phyloP scores from a whole-genome alignment of 2,113 vertebrate species.

The Hypomesus transpacificus region DNA sequence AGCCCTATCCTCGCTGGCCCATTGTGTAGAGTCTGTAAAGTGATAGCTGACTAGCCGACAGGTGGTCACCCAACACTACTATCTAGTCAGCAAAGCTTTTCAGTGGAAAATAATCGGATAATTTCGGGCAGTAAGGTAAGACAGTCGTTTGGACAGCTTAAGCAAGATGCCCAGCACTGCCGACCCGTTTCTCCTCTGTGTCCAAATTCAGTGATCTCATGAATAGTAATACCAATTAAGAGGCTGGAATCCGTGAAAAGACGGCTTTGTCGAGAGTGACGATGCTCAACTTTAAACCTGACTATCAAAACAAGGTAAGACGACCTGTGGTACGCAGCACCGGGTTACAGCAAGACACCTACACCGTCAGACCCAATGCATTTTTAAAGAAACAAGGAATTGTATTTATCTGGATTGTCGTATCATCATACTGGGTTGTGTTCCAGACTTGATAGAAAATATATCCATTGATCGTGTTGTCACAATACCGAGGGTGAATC shows the following conservation, averaged over 20 bases:
- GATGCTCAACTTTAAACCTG: conserved; percentile 69
- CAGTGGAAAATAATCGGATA: conserved; percentile 38
- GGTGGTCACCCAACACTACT: conserved; percentile 62
- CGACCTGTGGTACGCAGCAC: conserved; percentile 43
- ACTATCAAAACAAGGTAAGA: conserved; percentile 73
- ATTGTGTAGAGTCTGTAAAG: conserved; percentile 57
- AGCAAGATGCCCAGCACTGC: conserved; percentile 43
- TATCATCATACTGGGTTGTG: neutral
- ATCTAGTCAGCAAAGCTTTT: conserved; percentile 38
- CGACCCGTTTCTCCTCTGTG: conserved; percentile 27
- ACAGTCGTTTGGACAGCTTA: conserved; percentile 47
- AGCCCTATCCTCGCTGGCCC: conserved; percentile 21
- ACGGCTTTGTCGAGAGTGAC: conserved; percentile 40
- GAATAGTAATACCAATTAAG: conserved; percentile 54
- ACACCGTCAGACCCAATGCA: conserved; percentile 31
- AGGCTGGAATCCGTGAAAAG: conserved; percentile 48
- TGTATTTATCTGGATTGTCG: neutral
- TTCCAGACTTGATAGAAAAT: neutral
- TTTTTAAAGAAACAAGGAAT: conserved; percentile 21
- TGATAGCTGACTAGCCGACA: conserved; percentile 51
- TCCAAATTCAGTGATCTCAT: conserved; percentile 45
- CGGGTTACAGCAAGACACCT: conserved; percentile 47
- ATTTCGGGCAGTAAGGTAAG: conserved; percentile 47
- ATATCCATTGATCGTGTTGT: neutral
- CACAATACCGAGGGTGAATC: too few relatives aligned